Evolutionary conservation across 2,113 vertebrate species (phyloP), one percentile per base, ranked within the genome.

Genomic region (Glaucomys volans): DNA sequence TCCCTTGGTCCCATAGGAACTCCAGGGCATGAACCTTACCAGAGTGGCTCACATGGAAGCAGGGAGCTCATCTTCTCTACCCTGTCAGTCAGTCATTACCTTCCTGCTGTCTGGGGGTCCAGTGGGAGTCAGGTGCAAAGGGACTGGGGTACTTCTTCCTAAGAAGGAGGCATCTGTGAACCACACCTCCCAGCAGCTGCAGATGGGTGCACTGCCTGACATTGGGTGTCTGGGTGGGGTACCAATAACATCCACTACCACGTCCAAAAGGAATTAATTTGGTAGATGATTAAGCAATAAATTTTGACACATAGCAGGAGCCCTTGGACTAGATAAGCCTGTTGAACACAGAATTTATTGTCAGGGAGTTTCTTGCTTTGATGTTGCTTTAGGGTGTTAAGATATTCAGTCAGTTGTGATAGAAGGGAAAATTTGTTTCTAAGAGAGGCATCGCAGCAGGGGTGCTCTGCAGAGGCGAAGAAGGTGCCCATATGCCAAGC

Each of bases 321-420:
- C 16, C 44, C 87, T 87, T n/a, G 69, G 42, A 6, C 66, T 7
- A 59, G 54, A 67, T 77, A 75, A 67, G 74, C 69, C 22, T 75
- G 32, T 22, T 62, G 8, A 82, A 83, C 74, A 10, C 30, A 22
- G 72, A 87, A 93, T 80, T 66, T 83, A 8, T 47, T 87, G 72
- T 91, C 93, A 79, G 72, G 62, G 62, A 79, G 35, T 54, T 66
- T 47, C 62, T 94, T 80, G 22, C 44, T 94, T 97, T 98, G 67
- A 59, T 87, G 88, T 93, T 62, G 72, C 86, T 96, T 97, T 88
- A 74, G 24, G 11, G 8, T 90, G 11, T 75, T 82, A 50, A 93
- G 35, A 32, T 96, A 91, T 47, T 94, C 37, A 35, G 54, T 84
- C 18, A 85, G 8, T 32, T 74, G 85, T 87, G 57, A 24, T 69